phyloP scores from a whole-genome alignment of 2,113 vertebrate genomes.

The Platichthys stellatus region DNA sequence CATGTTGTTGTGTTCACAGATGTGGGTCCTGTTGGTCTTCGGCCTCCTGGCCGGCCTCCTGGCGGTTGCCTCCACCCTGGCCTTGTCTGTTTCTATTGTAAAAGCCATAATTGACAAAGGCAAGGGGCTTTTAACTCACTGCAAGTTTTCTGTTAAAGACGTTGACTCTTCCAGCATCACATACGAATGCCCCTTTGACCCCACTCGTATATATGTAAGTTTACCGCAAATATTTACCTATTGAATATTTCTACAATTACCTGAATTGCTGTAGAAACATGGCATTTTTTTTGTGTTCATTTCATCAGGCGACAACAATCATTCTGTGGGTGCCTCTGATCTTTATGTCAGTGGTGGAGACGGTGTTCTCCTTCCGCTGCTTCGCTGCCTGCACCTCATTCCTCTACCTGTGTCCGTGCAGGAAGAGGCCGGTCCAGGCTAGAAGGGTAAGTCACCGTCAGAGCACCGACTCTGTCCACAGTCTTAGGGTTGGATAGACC shows the following conservation, averaged over 20 bases:
- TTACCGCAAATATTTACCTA: not conserved
- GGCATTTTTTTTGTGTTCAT: not conserved
- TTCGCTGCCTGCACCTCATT: conserved; percentile 79
- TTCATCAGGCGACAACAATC: conserved; percentile 86
- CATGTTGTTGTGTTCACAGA: conserved; percentile 71
- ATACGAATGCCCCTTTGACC: conserved; percentile 89
- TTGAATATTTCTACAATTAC: not conserved
- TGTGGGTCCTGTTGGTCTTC: conserved; percentile 83
- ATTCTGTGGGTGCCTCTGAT: conserved; percentile 88
- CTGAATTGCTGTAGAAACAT: not conserved
- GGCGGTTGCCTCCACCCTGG: conserved; percentile 81
- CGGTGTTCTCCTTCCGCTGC: conserved; percentile 83
- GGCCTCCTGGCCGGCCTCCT: conserved; percentile 84
- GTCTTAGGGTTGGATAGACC: not conserved
- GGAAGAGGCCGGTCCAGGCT: conserved; percentile 43
- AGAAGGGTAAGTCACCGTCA: conserved; percentile 58
- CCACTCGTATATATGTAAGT: conserved; percentile 91
- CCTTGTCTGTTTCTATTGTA: conserved; percentile 79
- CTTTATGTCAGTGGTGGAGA: conserved; percentile 79
- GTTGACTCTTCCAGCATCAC: conserved; percentile 69
- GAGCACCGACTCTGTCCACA: not conserved
- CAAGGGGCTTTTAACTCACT: conserved; percentile 80
- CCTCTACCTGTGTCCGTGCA: conserved; percentile 82
- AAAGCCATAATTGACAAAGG: conserved; percentile 83
- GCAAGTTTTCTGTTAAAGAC: conserved; percentile 35